phyloP scores from a whole-genome alignment of 1,140 invertebrate species.

The Trachymyrmex septentrionalis region DNA sequence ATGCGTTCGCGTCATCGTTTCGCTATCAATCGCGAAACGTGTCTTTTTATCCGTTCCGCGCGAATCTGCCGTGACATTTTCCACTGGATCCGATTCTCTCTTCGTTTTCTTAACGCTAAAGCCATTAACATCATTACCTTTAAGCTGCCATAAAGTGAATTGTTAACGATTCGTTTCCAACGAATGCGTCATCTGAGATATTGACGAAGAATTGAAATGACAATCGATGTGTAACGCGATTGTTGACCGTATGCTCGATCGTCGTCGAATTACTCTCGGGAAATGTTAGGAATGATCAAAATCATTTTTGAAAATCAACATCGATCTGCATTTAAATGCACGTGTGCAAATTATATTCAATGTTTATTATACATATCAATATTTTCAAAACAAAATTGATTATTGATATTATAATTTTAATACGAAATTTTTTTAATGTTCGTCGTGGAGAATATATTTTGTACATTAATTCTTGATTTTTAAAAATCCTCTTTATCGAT shows the following conservation, averaged over 20 bases:
- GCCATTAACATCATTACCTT: slow-evolving; percentile 46
- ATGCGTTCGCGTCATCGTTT: slow-evolving; percentile 14
- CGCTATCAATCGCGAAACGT: background rate
- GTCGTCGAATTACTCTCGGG: background rate
- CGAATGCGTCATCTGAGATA: background rate
- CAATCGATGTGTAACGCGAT: slow-evolving; percentile 4
- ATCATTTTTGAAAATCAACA: background rate
- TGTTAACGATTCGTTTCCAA: slow-evolving; percentile 36
- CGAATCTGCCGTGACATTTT: slow-evolving; percentile 47
- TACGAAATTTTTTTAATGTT: background rate
- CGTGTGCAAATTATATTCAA: background rate
- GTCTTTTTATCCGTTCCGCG: slow-evolving; percentile 30
- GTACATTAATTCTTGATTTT: background rate
- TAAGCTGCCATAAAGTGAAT: slow-evolving; percentile 44
- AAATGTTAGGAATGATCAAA: background rate
- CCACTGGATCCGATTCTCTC: slow-evolving; percentile 6
- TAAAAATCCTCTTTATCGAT: background rate
- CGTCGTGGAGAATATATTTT: background rate
- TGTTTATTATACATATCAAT: slow-evolving; percentile 31
- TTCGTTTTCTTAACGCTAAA: slow-evolving; percentile 1
- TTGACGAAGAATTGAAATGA: slow-evolving; percentile 14
- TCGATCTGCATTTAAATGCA: background rate
- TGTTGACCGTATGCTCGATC: background rate
- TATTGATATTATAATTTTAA: slow-evolving; percentile 14
- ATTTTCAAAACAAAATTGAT: background rate